Evolutionary conservation across 2,113 vertebrate genomes (phyloP), one percentile per base, ranked within the genome.

Genomic region (Cyprinodon variegatus): DNA sequence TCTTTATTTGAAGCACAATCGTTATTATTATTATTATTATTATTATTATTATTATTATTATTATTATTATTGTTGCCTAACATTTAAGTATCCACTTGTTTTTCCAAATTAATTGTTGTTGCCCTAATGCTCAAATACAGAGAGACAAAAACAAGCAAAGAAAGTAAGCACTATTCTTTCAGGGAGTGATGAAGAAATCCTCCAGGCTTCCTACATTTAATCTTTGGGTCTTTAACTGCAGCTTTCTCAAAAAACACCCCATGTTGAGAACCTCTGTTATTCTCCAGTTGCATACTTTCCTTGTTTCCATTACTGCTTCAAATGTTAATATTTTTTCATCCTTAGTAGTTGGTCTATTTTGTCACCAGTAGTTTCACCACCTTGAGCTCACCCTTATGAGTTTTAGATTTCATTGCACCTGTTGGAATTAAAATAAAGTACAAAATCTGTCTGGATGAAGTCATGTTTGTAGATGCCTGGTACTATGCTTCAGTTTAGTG

Each of bases 401-500:
- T 68, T 20, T 10, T 65, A 15, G 4, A 3, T 63, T 65, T 9
- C 11, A 39, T 70, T 72, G 72, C 53, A 20, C 53, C 20, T 29
- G 37, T 38, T 63, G 22, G 11, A 48, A 53, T 64, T 82, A 65
- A 84, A 77, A 76, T 70, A 57, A 61, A 70, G 70, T 41, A 40
- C 41, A 73, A 38, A 85, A 85, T 86, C 76, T 79, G 82, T 62
- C 45, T 53, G 48, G 40, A 65, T 86, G 45, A 77, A 74, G 78
- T 64, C 11, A 69, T 83, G 46, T 82, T 70, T 83, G 61, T 41
- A 65, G 65, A 77, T 72, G 82, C 38, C 43, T 78, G 70, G 65
- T 84, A 68, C 78, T 77, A 61, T 64, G 60, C 78, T 78, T 78
- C 76, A 75, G 76, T 88, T 86, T 64, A 81, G 65, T 78, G 74